phyloP scores from a whole-genome alignment of 2,797 vertebrate species.

The Alosa sapidissima region DNA sequence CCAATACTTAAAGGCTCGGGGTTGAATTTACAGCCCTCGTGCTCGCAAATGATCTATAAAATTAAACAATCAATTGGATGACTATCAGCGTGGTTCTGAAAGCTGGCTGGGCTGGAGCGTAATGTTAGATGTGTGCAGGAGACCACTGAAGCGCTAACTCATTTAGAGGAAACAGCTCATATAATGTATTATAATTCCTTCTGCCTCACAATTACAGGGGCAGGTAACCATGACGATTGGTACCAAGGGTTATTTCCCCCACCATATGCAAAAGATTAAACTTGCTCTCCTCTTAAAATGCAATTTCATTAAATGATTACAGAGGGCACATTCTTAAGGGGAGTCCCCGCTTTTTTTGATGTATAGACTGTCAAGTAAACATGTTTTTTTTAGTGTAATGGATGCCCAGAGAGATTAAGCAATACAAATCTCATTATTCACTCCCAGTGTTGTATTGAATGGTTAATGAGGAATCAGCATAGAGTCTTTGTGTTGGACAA shows the following conservation, averaged over 20 bases:
- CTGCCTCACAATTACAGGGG: conserved; percentile 46
- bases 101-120: conserved; percentile 3
- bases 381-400: not conserved
- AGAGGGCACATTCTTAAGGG: not conserved
- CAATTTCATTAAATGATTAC: conserved; percentile 34
- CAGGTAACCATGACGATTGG: conserved; percentile 45
- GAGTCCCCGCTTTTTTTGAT: not conserved
- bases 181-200: conserved; percentile 48
- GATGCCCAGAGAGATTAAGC: not conserved
- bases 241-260: conserved; percentile 27
- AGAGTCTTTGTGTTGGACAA: not conserved
- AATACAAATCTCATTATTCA: conserved; percentile 10
- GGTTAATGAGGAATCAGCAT: not conserved
- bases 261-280: conserved; percentile 27
- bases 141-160: conserved; percentile 42
- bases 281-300: conserved; percentile 25
- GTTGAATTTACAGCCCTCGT: conserved; percentile 39
- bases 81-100: conserved; percentile 22
- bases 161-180: conserved; percentile 38
- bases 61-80: conserved; percentile 50
- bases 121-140: conserved; percentile 33
- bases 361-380: conserved; percentile 32
- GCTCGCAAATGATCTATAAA: conserved; percentile 54
- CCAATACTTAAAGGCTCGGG: conserved; percentile 23
- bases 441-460: not conserved